Base-by-base conservation (phyloP, 2,888 invertebrate genomes). In the Neoaliturus tenellus region DNA sequence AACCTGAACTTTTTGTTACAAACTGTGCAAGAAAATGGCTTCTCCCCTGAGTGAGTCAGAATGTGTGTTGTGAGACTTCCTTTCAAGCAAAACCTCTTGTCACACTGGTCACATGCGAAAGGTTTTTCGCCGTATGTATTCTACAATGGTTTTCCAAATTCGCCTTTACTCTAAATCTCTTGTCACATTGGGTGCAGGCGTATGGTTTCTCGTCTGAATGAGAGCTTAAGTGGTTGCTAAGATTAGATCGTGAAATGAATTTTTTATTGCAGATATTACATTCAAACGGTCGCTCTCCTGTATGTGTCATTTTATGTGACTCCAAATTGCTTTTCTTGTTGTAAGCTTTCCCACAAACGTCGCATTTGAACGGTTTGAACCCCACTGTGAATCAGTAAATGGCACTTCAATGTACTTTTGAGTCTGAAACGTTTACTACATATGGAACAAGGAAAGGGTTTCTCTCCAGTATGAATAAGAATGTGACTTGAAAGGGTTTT, bases 1-100 rank as follows among this genome's bases (percentile, higher is more conserved):
- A 90, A 90, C 87, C 91, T 90, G 84, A 90, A 91, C 14, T 87
- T 87, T 85, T 90, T 90, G 14, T 88, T 87, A 82, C 91, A 91
- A 83, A 89, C 88, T 0, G 85, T 84, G 85, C 91, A 91, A 5
- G 87, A 82, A 81, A 89, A 90, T 86, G 90, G 90, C 85, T 91
- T 91, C 25, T 90, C 89, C 0, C 90, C 88, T 48, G 90, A 90
- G 85, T 91, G 91, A 14, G 89, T 89, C 23, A 89, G 86, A 88
- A 90, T 90, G 85, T 91, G 91, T 2, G 90, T 28, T 0, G 44
- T 82, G 71, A 82, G 20, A 71, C 71, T 69, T 2, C 69, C 51
- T 17, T 82, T 82, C 23, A 69, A 28, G 20, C 28, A 69, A 12
- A 82, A 71, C 5, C 51, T 23, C 23, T 71, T 82, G 33, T 82